Evolutionary conservation across 2,797 vertebrate species (phyloP), one percentile per base, ranked within the genome.

Genomic region (Oreochromis grahami): DNA sequence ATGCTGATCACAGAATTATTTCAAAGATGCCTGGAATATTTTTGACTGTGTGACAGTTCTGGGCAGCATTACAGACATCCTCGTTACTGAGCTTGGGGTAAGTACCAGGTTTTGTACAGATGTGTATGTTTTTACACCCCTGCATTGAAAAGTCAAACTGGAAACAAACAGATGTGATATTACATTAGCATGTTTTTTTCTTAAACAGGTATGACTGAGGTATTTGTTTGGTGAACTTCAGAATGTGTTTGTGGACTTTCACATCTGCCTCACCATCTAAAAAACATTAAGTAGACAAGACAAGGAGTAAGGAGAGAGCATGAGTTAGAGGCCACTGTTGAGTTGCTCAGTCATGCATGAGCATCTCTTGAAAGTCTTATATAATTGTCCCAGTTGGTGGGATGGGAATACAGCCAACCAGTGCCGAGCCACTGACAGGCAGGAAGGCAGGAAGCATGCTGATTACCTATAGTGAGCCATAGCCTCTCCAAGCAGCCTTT

Each of bases 1-100:
- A 29, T 87, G 72, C 41, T 50, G 9, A 82, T 77, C 79, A 84
- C 96, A 99, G 98, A 99, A 99, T 92, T 99, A 99, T 92, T 99
- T 99, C 96, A 98, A 98, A 14, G 98, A 98, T 56, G 98, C 98
- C 94, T 99, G 98, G 98, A 99, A 98, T 87, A 96, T 99, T 96
- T 99, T 99, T 87, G 98, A 99, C 96, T 99, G 98, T 90, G 98
- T 99, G 93, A 99, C 98, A 72, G 98, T 99, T 84, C 97, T 99
- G 93, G 98, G 98, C 91, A 99, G 98, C 96, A 97, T 99, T 91
- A 99, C 98, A 1, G 98, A 99, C 95, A 99, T 99, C 94, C 97
- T 99, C 82, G 98, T 99, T 77, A 99, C 98, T 0, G 98, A 99
- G 90, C 97, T 99, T 24, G 98, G 97, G 98, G 98, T 99, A 97